Base-by-base conservation (phyloP, 1,140 invertebrate species). In the Drosophila pseudoobscura region DNA sequence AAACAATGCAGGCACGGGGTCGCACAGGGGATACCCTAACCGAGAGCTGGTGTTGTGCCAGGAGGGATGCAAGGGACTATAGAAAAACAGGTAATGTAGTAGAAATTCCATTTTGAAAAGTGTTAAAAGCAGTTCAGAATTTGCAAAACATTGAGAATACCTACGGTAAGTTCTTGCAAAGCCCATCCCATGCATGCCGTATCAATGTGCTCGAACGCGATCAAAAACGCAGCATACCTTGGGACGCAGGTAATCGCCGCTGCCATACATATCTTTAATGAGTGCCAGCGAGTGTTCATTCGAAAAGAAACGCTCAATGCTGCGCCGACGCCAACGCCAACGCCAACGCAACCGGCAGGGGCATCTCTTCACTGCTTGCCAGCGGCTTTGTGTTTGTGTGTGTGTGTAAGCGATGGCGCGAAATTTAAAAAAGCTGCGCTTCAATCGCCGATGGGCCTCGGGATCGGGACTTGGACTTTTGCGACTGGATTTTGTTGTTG, bases 191-290 rank as follows among this genome's bases (percentile, higher is more conserved):
- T n/a, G n/a, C 17, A 17, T 17, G 20, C 20, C 24, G 24, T 26
- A 26, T 26, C 24, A 46, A 46, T 20, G n/a, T 8, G 13, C 7
- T 45, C 41, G 20, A 46, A 57, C 1, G 0, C 8, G 24, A 7
- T 20, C 6, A 9, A 0, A 22, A 44, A 22, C 49, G 31, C 9
- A 0, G 26, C 45, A 69, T 24, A n/a, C 65, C 24, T 24, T 9
- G 2, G 6, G 2, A 31, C n/a, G 2, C 62, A 51, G 17, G 31
- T 13, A n/a, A 2, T 6, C 44, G 5, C 15, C 6, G 17, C 17
- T 49, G 69, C 59, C 41, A 73, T 73, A 74, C 41, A 73, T 73
- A 74, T 74, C 59, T 74, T 74, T 74, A 74, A 74, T 74, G 70
- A 73, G 45, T 66, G 60, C 44, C 44, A 46, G 43, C 35, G n/a